Percentiles rank a stretch among this genome's conserved stretches.
These are phyloP conservation scores for Bombus huntii DNA, from an alignment of 1,140 invertebrate species.

Conservation along the genomic window DNA sequence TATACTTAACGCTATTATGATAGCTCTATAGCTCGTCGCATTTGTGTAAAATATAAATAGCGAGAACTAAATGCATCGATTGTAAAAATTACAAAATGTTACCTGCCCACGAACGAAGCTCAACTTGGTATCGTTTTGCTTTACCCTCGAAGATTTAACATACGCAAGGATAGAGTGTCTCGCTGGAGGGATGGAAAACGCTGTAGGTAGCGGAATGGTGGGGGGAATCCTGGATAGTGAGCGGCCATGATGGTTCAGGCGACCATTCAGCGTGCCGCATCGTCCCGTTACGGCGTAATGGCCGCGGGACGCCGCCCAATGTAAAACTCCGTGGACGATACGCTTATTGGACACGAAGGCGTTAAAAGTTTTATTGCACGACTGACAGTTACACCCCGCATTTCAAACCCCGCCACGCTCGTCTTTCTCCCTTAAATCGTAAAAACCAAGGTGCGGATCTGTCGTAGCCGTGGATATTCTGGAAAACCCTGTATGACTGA, in stretches of 20 bases:
- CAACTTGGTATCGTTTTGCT: constrained; percentile 21
- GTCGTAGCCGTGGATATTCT: constrained; percentile 35
- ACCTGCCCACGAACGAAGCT: constrained; percentile 33
- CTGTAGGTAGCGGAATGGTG: constrained; percentile 18
- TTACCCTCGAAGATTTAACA: constrained; percentile 28
- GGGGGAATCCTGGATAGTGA: constrained; percentile 62
- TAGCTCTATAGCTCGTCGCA: too few species aligned
- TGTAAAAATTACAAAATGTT: constrained; percentile 18
- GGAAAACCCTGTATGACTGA: constrained; percentile 61
- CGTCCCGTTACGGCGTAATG: constrained; percentile 78
- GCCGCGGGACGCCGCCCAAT: constrained; percentile 78
- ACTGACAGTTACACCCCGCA: constrained; percentile 77
- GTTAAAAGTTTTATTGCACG: constrained; percentile 80
- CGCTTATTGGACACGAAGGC: constrained; percentile 78
- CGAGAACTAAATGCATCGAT: neutral
- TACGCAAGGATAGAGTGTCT: constrained; percentile 47
- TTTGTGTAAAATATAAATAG: neutral
- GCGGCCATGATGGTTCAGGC: constrained; percentile 77
- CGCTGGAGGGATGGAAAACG: constrained; percentile 51
- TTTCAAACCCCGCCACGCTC: constrained; percentile 57
- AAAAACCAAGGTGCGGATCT: constrained; percentile 70
- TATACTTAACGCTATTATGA: neutral
- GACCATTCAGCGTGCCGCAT: constrained; percentile 72
- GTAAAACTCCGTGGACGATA: constrained; percentile 71
- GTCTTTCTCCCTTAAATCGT: constrained; percentile 68